Base-by-base conservation (phyloP, 2,797 vertebrate genomes). In the Aldrovandia affinis region DNA sequence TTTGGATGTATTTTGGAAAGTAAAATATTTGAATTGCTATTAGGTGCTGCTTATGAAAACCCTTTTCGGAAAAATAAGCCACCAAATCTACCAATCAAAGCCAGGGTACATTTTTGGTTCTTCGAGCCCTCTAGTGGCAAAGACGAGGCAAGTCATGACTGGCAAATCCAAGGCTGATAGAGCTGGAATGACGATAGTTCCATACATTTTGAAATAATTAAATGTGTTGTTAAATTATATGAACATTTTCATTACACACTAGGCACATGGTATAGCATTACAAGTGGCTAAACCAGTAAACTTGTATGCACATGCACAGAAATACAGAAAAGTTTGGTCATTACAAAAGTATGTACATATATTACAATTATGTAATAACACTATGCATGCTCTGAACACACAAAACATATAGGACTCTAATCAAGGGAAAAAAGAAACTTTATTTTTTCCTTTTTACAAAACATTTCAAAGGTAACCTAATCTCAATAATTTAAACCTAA, bases 401-500 rank as follows among this genome's bases (percentile, higher is more conserved):
- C 70, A 81, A 36, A 68, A 9, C 80, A 65, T 52, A 78, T 28
- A n/a, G 61, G 47, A 77, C 20, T 36, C 33, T 47, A 20, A 81
- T 92, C 87, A 90, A 94, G 91, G 92, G 90, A 92, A 92, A 91
- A 93, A 91, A 90, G 90, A 90, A 89, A 86, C 81, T 92, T 94
- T 91, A 91, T 91, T 94, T 93, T 93, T 93, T 89, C 86, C 85
- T 92, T 91, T 92, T 94, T 95, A 96, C 92, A 96, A 96, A 96
- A 96, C 92, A 94, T 93, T 92, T 94, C 86, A 95, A 90, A 92
- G 87, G 92, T 88, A 92, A 92, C 84, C 88, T 89, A 91, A 90
- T 83, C 86, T 92, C 89, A 90, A 88, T 88, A 90, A 92, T 92
- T 91, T 91, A 79, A 94, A 92, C 92, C 88, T 89, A 92, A 88